These are phyloP conservation scores for Sebastes vulpes DNA, from an alignment of 2,797 vertebrate species.

Conservation along the genomic window DNA sequence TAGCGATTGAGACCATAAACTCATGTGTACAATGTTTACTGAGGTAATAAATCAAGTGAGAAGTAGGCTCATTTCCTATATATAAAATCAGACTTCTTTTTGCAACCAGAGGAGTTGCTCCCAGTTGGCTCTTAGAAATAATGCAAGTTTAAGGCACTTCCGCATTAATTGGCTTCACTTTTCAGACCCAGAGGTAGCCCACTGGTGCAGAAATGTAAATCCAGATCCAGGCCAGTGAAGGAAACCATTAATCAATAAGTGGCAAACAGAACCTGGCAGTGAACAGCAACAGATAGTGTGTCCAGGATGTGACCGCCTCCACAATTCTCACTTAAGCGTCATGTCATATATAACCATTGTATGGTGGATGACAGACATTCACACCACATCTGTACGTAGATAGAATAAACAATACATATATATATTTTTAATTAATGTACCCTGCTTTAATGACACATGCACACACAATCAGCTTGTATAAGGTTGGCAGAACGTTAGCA, in stretches of 20 bases:
- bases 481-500: neutral
- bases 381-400: neutral
- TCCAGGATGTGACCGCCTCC: neutral
- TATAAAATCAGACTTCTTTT: too few species aligned
- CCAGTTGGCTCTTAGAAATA: too few species aligned
- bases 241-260: neutral
- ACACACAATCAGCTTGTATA: neutral
- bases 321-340: neutral
- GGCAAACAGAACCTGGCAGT: slow-evolving; percentile 1
- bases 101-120: too few species aligned
- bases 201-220: neutral
- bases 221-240: neutral
- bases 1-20: too few species aligned
- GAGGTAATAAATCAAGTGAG: too few species aligned
- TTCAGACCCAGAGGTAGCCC: too few species aligned
- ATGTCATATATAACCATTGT: neutral
- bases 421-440: neutral
- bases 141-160: too few species aligned
- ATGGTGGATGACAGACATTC: slow-evolving; percentile 3
- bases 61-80: too few species aligned
- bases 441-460: neutral
- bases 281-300: neutral
- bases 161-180: too few species aligned
- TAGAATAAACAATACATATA: neutral
- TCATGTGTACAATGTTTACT: too few species aligned